Base-by-base conservation (phyloP, 2,113 vertebrate genomes). In the Bufo bufo region DNA sequence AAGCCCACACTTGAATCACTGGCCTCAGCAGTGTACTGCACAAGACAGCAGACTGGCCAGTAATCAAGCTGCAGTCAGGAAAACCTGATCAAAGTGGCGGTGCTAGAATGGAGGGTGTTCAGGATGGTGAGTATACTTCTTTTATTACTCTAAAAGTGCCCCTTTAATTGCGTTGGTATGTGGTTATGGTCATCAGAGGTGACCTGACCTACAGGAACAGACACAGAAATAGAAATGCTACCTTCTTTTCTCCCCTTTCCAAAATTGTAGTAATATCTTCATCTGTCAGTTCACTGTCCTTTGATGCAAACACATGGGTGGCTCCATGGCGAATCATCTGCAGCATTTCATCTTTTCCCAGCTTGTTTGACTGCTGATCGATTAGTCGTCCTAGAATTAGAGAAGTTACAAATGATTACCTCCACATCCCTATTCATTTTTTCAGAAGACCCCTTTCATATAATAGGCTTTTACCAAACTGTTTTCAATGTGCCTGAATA, bases 261-360 rank as follows among this genome's bases (percentile, higher is more conserved):
- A 97, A 90, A 89, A 97, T 96, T 49, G 95, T 96, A 89, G 91
- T 93, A 82, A 97, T 97, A 71, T 97, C 96, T 89, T 97, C 96
- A 61, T 97, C 97, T n/a, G 96, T 97, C 89, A 97, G 92, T 86
- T 97, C 96, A 52, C 96, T 97, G 58, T 97, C 96, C 91, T 97
- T 97, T 90, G 96, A 97, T 90, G 97, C 95, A 89, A 97, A 97
- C 59, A 97, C 97, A 10, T 97, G 96, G 0, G 96, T 97, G 23
- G 97, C 97, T 65, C 97, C 97, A 0, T 97, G 96, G 0, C 96
- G 95, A 86, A 97, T 97, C 96, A 97, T 97, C 92, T 97, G 97
- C 89, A 97, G 92, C 96, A 97, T 97, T 92, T 97, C 97, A 85
- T 97, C 97, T 87, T 97, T 97, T 47, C 94, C 96, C 85, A 97